Evolutionary conservation across 2,888 invertebrate species (phyloP).

Genomic region (Scaptomyza caliginosa): DNA sequence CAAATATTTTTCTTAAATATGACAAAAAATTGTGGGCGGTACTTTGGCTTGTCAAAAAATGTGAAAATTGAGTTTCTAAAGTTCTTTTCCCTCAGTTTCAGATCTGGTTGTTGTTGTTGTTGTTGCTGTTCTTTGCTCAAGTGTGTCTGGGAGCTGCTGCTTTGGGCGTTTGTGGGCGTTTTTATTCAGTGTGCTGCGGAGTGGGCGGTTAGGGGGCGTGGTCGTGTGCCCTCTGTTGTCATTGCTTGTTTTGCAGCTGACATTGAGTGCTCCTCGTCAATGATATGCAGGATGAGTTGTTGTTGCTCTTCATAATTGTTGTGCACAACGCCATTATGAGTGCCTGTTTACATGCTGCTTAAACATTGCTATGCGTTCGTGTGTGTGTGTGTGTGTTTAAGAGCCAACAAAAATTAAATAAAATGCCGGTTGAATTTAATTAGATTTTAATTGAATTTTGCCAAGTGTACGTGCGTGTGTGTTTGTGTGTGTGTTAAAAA

Average conservation of each 20-base stretch:
- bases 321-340: conserved; percentile 61
- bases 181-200: not conserved
- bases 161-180: conserved; percentile 51
- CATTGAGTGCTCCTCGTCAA: conserved; percentile 78
- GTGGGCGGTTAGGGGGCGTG: conserved; percentile 58
- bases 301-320: conserved; percentile 59
- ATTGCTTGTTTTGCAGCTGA: conserved; percentile 74
- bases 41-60: conserved; percentile 64
- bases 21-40: conserved; percentile 62
- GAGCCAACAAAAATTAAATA: conserved; percentile 61
- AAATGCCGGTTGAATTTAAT: conserved; percentile 75
- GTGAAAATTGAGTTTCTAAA: conserved; percentile 78
- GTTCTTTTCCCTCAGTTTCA: conserved; percentile 44
- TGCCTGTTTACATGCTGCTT: conserved; percentile 76
- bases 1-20: conserved; percentile 78
- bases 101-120: conserved; percentile 9
- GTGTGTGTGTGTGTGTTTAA: conserved; percentile 13
- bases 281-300: conserved; percentile 67
- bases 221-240: conserved; percentile 68
- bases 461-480: conserved; percentile 14
- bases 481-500: not conserved
- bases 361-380: conserved; percentile 25
- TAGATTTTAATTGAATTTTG: conserved; percentile 75
- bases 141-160: conserved; percentile 41
- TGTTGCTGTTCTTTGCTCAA: conserved; percentile 38